phyloP scores from a whole-genome alignment of 2,113 vertebrate species.

The Bubo bubo region DNA sequence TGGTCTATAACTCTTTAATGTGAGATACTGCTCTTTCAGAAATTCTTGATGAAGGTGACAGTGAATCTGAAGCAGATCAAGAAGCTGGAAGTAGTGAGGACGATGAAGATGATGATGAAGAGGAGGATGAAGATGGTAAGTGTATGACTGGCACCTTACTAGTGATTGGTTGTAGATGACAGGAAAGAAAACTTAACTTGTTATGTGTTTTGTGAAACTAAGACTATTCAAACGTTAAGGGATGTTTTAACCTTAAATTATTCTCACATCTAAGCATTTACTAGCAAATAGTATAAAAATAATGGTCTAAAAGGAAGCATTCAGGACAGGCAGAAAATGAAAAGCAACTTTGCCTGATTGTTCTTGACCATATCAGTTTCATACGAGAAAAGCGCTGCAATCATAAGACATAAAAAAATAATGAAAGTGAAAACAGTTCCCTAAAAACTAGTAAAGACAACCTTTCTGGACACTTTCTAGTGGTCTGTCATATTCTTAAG shows the following conservation, averaged over 20 bases:
- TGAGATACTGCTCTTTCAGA: conserved; percentile 74
- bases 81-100: conserved; percentile 89
- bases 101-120: conserved; percentile 84
- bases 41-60: conserved; percentile 96
- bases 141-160: background rate
- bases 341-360: background rate
- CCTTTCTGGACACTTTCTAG: background rate
- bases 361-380: background rate
- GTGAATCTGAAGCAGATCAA: conserved; percentile 85
- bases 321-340: background rate
- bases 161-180: background rate
- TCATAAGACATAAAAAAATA: background rate
- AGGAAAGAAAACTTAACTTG: background rate
- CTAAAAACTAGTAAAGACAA: background rate
- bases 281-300: background rate
- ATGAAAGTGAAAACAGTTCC: background rate
- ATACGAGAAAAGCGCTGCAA: background rate
- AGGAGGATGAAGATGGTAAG: conserved; percentile 80
- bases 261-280: background rate
- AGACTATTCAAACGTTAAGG: background rate
- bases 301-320: background rate
- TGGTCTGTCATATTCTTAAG: background rate
- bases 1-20: background rate
- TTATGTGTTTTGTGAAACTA: background rate
- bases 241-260: background rate